Percentiles rank a stretch among this genome's conserved stretches.
Evolutionary conservation across 35 echinoderm and acorn worm species (phyloP).

Genomic region (Apostichopus californicus): DNA sequence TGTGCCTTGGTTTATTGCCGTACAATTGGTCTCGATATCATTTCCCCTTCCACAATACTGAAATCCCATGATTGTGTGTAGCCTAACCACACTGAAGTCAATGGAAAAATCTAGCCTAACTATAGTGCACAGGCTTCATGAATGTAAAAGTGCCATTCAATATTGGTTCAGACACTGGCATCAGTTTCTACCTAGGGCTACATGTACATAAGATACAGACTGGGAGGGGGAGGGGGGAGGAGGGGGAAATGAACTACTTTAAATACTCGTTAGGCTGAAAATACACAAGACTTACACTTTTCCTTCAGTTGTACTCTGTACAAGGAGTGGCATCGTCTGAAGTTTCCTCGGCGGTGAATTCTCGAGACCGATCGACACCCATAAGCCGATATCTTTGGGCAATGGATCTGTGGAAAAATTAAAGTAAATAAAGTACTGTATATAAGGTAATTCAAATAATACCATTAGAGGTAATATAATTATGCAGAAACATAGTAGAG

Average conservation of each 20-base stretch:
- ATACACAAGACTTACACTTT: constrained; percentile 31
- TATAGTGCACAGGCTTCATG: no score
- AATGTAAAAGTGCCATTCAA: no score
- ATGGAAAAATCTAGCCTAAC: no score
- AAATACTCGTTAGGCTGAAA: not conserved
- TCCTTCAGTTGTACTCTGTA: constrained; percentile 47
- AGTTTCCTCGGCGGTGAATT: constrained; percentile 64
- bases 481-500: no score
- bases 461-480: no score
- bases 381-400: constrained; percentile 84
- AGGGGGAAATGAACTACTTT: no score
- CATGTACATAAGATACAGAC: not conserved
- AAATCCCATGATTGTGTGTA: no score
- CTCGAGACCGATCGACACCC: constrained; percentile 70
- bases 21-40: no score
- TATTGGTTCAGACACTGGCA: not conserved
- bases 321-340: constrained; percentile 66
- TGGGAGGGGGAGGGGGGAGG: not conserved
- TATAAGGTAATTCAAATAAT: not conserved
- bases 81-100: no score
- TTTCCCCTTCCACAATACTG: no score
- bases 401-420: constrained; percentile 63
- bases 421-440: no score
- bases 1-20: no score
- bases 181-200: not conserved